phyloP scores from a whole-genome alignment of 2,113 vertebrate species.

The Smithornis capensis region DNA sequence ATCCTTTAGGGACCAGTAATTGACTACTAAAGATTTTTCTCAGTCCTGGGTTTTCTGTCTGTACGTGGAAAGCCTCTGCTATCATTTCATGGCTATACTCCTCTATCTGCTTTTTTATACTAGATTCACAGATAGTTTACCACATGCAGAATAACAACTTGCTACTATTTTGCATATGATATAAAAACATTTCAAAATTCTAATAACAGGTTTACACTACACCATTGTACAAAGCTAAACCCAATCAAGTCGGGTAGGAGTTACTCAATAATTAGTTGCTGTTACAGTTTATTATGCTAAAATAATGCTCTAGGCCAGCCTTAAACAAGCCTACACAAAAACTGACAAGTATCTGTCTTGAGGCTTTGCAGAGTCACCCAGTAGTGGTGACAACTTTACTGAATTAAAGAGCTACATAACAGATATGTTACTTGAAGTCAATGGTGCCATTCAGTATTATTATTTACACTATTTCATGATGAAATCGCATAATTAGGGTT shows the following conservation, averaged over 20 bases:
- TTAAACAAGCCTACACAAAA: background rate
- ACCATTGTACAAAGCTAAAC: background rate
- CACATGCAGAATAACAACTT: background rate
- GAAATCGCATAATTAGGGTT: background rate
- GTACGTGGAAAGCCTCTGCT: background rate
- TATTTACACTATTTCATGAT: background rate
- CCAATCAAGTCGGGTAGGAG: background rate
- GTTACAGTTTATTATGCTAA: background rate
- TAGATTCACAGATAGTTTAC: background rate
- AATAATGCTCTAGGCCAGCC: background rate
- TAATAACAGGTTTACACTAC: background rate
- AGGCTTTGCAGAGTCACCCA: background rate
- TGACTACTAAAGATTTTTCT: background rate
- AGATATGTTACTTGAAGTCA: constrained; percentile 5
- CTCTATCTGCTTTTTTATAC: background rate
- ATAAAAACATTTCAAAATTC: background rate
- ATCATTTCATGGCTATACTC: background rate
- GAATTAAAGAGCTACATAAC: background rate
- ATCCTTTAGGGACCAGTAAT: background rate
- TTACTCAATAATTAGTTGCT: background rate
- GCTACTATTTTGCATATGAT: background rate
- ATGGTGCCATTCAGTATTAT: background rate
- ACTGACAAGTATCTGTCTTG: background rate
- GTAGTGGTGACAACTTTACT: background rate
- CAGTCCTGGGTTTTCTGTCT: background rate